phyloP scores from a whole-genome alignment of 2,888 invertebrate genomes.

The Ectropis crepuscularia region DNA sequence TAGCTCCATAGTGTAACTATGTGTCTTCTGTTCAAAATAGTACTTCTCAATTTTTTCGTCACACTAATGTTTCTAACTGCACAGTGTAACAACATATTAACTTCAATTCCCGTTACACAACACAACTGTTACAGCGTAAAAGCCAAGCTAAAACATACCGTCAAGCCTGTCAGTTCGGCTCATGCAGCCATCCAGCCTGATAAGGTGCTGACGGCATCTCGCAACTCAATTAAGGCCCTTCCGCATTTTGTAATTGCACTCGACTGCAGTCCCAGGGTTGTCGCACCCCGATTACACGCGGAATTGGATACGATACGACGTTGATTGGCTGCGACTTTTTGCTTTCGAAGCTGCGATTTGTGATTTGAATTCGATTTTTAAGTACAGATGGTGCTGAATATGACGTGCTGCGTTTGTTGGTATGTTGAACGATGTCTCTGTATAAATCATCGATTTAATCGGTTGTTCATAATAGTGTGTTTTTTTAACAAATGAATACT shows the following conservation, averaged over 20 bases:
- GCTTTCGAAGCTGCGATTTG: slow-evolving; percentile 14
- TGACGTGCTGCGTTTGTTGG: no score
- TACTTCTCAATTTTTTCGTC: no score
- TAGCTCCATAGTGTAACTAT: background rate
- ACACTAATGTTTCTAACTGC: background rate
- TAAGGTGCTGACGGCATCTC: slow-evolving; percentile 25
- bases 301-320: slow-evolving; percentile 24
- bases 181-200: slow-evolving; percentile 13
- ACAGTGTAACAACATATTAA: background rate
- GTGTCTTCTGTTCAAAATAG: no score
- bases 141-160: background rate
- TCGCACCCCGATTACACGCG: slow-evolving; percentile 11
- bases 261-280: slow-evolving; percentile 30
- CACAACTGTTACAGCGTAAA: background rate
- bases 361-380: background rate
- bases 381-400: no score
- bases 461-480: no score
- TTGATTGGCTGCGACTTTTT: slow-evolving; percentile 25
- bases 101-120: background rate
- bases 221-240: slow-evolving; percentile 35
- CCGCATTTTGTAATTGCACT: slow-evolving; percentile 33
- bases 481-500: no score
- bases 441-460: no score
- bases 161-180: slow-evolving; percentile 11
- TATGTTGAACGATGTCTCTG: no score